A percentile compares a stretch with the other conserved stretches of the same genome.
Conservation (phyloP, 2,888 invertebrate genomes). For the Fragum fragum region DNA sequence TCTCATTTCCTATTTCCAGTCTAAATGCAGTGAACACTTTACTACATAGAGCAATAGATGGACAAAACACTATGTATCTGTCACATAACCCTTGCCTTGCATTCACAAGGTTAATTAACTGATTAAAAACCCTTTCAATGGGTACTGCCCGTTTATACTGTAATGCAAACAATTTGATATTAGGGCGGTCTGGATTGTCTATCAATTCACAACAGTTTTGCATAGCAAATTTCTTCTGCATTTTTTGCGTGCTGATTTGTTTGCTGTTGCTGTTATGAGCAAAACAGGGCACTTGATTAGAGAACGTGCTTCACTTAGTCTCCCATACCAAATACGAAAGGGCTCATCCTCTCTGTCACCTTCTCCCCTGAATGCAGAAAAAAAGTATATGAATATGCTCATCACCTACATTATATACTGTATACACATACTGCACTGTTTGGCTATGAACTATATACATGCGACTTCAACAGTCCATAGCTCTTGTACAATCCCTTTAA, state of each 20-base stretch:
- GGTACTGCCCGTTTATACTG: constrained; percentile 30
- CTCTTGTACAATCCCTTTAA: too few species aligned
- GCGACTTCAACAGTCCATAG: too few species aligned
- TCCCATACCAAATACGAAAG: constrained; percentile 57
- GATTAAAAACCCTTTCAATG: constrained; percentile 3
- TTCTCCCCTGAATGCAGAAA: constrained; percentile 38
- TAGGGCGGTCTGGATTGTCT: constrained; percentile 35
- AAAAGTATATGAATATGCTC: too few species aligned
- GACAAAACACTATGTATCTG: constrained; percentile 57
- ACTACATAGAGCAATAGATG: constrained; percentile 44
- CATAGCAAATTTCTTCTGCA: constrained; percentile 34
- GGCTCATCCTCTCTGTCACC: constrained; percentile 29
- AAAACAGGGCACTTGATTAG: constrained; percentile 40
- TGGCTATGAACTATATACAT: too few species aligned
- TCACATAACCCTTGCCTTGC: constrained; percentile 24
- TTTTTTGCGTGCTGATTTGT: constrained; percentile 17
- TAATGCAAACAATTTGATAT: constrained; percentile 42
- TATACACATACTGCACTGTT: too few species aligned
- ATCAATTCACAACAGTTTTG: constrained; percentile 33
- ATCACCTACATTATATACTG: too few species aligned
- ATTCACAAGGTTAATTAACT: background rate
- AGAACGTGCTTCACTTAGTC: constrained; percentile 47
- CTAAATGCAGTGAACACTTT: constrained; percentile 41
- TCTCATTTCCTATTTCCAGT: constrained; percentile 10
- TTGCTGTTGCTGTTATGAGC: constrained; percentile 55